Evolutionary conservation across 2,797 vertebrate genomes (phyloP).

Genomic region (Crypturellus tataupa): DNA sequence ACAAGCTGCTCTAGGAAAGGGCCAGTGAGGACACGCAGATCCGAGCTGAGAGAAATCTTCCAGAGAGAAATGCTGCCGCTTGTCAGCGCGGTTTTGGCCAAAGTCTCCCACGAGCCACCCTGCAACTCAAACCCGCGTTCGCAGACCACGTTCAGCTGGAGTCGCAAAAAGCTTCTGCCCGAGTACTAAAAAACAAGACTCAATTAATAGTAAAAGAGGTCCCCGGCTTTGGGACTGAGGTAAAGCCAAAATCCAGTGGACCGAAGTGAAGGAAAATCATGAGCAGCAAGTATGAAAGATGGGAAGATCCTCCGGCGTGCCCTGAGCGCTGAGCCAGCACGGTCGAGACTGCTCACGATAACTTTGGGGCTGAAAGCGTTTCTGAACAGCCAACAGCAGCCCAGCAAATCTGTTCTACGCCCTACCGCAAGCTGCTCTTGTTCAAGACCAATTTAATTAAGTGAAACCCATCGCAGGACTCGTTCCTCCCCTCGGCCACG

Average conservation of each 20-base stretch:
- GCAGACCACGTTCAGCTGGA: fast-evolving
- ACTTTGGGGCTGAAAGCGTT: fast-evolving
- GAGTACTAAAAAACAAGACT: not conserved
- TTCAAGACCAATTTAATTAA: not conserved
- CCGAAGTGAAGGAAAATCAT: not conserved
- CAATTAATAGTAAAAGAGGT: not conserved
- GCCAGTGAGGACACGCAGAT: not conserved
- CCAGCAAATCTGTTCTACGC: not conserved
- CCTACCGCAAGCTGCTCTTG: not conserved
- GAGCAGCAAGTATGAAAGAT: not conserved
- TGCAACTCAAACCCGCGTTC: not conserved
- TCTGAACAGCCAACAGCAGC: fast-evolving
- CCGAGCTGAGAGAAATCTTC: not conserved
- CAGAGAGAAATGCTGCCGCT: not conserved
- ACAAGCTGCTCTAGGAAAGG: not conserved
- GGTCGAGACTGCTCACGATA: fast-evolving
- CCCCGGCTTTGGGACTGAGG: fast-evolving
- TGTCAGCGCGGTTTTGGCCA: not conserved
- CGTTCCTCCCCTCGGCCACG: fast-evolving
- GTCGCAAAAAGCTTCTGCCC: not conserved
- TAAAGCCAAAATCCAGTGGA: fast-evolving
- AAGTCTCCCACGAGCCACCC: not conserved
- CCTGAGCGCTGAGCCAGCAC: fast-evolving
- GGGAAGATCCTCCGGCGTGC: fast-evolving
- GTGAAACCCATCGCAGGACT: not conserved